Conservation (phyloP, 2,888 invertebrate species). For the Aquatica leii region DNA sequence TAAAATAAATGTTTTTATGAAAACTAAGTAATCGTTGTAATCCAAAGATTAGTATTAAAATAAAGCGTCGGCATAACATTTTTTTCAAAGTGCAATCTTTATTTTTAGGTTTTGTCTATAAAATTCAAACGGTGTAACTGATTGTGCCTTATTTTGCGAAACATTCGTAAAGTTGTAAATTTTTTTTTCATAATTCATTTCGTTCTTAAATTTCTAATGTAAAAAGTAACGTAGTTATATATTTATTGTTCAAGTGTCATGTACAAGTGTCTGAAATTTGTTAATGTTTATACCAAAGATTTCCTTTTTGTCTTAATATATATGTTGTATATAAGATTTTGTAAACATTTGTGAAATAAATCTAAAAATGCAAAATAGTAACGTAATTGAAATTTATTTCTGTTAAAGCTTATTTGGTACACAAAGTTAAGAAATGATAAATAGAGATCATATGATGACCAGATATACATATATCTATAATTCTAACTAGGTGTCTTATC, state of each 20-base stretch:
- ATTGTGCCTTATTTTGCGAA: constrained; percentile 11
- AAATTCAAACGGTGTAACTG: constrained; percentile 13
- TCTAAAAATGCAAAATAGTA: not conserved
- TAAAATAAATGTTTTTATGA: constrained; percentile 13
- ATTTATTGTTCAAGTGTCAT: not conserved
- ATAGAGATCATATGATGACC: too few relatives aligned
- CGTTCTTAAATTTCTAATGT: not conserved
- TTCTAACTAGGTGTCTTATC: too few relatives aligned
- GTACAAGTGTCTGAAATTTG: constrained; percentile 2
- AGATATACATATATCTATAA: too few relatives aligned
- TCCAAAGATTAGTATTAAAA: constrained; percentile 33
- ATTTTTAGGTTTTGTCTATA: not conserved
- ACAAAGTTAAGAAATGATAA: too few relatives aligned
- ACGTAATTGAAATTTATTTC: not conserved
- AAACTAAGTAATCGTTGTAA: constrained; percentile 14
- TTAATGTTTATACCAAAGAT: constrained; percentile 15
- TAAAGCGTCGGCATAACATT: not conserved
- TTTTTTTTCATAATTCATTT: not conserved
- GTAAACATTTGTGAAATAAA: constrained; percentile 11
- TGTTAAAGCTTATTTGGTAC: too few relatives aligned
- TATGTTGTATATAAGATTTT: not conserved
- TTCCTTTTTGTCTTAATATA: not conserved
- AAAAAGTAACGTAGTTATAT: not conserved
- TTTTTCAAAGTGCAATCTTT: not conserved
- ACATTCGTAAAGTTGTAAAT: too few relatives aligned